Evolutionary conservation across 2,888 invertebrate species (phyloP), one percentile per base, ranked within the genome.

Genomic region (Eupithecia tripunctaria): DNA sequence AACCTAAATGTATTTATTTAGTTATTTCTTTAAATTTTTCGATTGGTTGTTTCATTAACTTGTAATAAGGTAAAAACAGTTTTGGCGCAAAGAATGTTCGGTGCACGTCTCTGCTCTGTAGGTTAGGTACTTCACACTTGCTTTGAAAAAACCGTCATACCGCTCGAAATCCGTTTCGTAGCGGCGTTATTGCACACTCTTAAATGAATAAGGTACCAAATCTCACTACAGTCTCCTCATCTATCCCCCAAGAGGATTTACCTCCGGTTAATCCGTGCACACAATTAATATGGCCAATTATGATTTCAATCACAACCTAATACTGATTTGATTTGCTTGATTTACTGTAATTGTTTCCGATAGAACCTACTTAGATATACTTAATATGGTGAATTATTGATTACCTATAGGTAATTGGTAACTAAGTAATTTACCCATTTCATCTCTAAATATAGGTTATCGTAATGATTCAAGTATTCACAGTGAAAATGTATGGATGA

Each of bases 241-340:
- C 72, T 68, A 68, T 32, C 77, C 41, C 79, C 71, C 72, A 43
- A 68, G 75, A 78, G 78, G 81, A 82, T 83, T 83, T 74, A 72
- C 74, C 72, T 71, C 38, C 56, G 47, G 67, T 73, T 88, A 87
- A 90, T 85, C 83, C 85, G 78, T 70, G 47, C 80, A 85, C 84
- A 85, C 86, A 89, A 90, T 91, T 90, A 90, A 87, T 87, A 81
- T 76, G 79, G 72, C 85, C 88, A 88, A 91, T 91, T 89, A 89
- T 82, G 83, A 85, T 85, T 88, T 87, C 87, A 86, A 87, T 88
- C 85, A 85, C 72, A 76, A 76, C 73, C 68, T 83, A 84, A 85
- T 83, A 82, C 81, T 82, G 79, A 86, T 86, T 87, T 81, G 83
- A 85, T 84, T 82, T 79, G 78, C 77, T 81, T 83, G 77, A 85